Base-by-base conservation (phyloP, 2,888 invertebrate genomes). In the Hybos culiciformis region DNA sequence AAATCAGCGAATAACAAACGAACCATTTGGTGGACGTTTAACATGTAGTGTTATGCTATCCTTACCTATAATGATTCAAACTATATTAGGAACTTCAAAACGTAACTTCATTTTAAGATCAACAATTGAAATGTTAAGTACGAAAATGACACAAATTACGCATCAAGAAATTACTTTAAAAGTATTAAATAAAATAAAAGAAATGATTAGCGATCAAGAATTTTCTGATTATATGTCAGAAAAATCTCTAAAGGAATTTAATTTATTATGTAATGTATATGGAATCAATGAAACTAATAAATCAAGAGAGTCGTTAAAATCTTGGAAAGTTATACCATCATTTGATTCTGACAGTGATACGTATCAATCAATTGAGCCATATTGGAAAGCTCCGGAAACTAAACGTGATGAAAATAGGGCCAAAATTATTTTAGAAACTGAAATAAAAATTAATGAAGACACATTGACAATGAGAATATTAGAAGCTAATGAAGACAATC, bases 381-480 rank as follows among this genome's bases (percentile, higher is more conserved):
- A 50, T 36, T 58, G 58, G 58, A 49, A 52, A 37, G 48, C 54
- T 5, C 50, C 56, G 1, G 56, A 55, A 21, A 53, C 54, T 17
- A 53, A 53, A 21, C 45, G 44, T 8, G 43, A 43, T 21, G 23
- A 38, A 12, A 19, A 36, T 36, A 36, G 21, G 21, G 14, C 6
- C 14, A 79, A 76, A 61, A 75, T 86, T 0, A 82, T 86, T 37
- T 72, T 86, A 53, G 86, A 86, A 66, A 85, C 85, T 1, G 85
- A 86, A 68, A 83, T 86, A 20, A 78, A 84, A 55, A 78, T 87
- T 49, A 78, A 82, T 56, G 78, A 83, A 12, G 82, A 84, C 47
- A 83, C 83, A 0, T 78, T 87, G 26, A 86, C 83, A 1, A 85
- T 86, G 84, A 80, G 85, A 26, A 83, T 87, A 42, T 68, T 86